A percentile compares a stretch with the other conserved stretches of the same genome.
phyloP scores from a whole-genome alignment of 2,797 vertebrate species.

The Enteromius fasciolatus region DNA sequence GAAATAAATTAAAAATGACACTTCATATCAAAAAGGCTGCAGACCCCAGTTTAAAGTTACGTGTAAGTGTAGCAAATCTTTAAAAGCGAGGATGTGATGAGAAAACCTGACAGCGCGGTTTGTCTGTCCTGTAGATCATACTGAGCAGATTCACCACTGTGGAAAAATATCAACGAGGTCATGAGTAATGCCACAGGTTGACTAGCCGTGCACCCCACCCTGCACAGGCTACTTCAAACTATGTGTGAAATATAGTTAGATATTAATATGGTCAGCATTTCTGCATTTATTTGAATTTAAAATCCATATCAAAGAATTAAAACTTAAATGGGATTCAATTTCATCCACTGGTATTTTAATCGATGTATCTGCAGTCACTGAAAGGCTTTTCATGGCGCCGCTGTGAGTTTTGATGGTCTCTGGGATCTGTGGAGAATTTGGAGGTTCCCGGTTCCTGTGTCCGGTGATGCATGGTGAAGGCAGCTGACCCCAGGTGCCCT shows the following conservation, averaged over 20 bases:
- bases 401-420: slow-evolving; percentile 25
- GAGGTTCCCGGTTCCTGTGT: slow-evolving; percentile 32
- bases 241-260: not conserved
- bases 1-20: slow-evolving; percentile 10
- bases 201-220: not conserved
- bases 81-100: slow-evolving; percentile 13
- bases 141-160: not conserved
- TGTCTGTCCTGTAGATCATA: slow-evolving; percentile 5
- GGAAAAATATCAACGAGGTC: slow-evolving; percentile 13
- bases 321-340: not conserved
- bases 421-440: not conserved
- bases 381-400: not conserved
- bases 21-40: slow-evolving; percentile 27
- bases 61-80: not conserved
- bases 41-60: not conserved
- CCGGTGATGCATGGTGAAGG: slow-evolving; percentile 55
- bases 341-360: not conserved
- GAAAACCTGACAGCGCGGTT: slow-evolving; percentile 20
- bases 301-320: not conserved
- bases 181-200: slow-evolving; percentile 16
- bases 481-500: slow-evolving; percentile 64
- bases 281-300: not conserved
- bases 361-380: not conserved
- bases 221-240: not conserved
- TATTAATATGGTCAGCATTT: not conserved